Evolutionary conservation across 2,888 invertebrate genomes (phyloP), one percentile per base, ranked within the genome.

Genomic region (Polyommatus icarus): DNA sequence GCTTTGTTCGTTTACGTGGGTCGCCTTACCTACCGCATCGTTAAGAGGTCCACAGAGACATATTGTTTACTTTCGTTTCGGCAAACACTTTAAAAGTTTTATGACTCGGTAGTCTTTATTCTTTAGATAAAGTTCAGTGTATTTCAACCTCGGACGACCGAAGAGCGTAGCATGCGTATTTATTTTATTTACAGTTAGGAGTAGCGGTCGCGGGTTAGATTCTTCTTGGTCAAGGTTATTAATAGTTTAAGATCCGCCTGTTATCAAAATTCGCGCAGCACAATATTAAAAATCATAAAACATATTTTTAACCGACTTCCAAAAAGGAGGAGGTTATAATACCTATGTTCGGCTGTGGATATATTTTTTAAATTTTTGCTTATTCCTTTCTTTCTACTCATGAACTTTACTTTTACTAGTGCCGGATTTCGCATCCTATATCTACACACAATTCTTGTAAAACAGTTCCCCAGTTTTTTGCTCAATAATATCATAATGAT

Each of bases 61-160:
- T 40, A 40, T 72, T 72, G 72, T 72, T 72, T 72, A n/a, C 40
- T 40, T 72, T 40, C 10, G 36, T 40, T 71, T 72, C 72, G 3
- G 40, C 40, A 72, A 72, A 72, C 72, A 40, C 36, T 72, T 72
- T 72, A 72, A 67, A 67, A 29, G 29, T 67, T 67, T 67, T 67
- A 67, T 67, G 67, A 67, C 29, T 29, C 67, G 67, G 67, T 67
- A 32, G 67, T 29, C 67, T 67, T 67, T 67, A 67, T 67, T 67
- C 29, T 67, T 67, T 32, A 29, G 29, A 32, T 67, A 67, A 67
- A 67, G 29, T 32, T 67, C 24, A 29, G 32, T 32, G 29, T 67
- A 67, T 29, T 67, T 32, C 18, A 29, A 67, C 32, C 67, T 67
- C 29, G 10, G 32, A 67, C 67, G 29, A 32, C 18, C 29, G 18